These are phyloP conservation scores for Coenonympha arcania DNA, from an alignment of 2,888 invertebrate species.

Conservation along the genomic window DNA sequence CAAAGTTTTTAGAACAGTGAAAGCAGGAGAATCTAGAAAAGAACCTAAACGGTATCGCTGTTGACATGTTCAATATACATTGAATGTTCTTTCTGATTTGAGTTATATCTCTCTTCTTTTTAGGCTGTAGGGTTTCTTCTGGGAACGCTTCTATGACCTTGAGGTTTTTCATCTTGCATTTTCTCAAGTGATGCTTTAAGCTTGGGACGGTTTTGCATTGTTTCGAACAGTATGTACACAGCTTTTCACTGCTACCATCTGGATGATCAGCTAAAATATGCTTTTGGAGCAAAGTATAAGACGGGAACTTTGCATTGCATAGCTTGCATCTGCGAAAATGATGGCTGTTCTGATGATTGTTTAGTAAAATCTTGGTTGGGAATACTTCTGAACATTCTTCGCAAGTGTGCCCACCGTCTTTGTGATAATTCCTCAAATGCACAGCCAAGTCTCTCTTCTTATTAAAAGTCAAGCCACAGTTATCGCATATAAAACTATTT, in stretches of 20 bases:
- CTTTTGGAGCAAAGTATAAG: constrained; percentile 42
- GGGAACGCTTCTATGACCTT: constrained; percentile 25
- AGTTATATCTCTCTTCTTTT: constrained; percentile 45
- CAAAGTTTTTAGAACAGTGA: constrained; percentile 55
- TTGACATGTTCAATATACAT: constrained; percentile 61
- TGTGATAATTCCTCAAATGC: constrained; percentile 49
- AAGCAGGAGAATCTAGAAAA: constrained; percentile 59
- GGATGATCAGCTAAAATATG: constrained; percentile 50
- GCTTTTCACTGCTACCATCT: constrained; percentile 38
- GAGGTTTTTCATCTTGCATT: constrained; percentile 45
- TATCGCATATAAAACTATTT: constrained; percentile 50
- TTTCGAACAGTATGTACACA: constrained; percentile 51
- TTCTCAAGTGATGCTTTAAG: constrained; percentile 47
- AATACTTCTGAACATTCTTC: constrained; percentile 46
- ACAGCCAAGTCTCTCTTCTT: constrained; percentile 49
- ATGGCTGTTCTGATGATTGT: constrained; percentile 43
- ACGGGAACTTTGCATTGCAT: constrained; percentile 45
- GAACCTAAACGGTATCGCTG: constrained; percentile 60
- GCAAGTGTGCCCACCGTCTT: constrained; percentile 48
- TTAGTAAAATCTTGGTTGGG: constrained; percentile 34
- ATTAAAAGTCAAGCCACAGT: constrained; percentile 50
- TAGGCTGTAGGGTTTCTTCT: constrained; percentile 30
- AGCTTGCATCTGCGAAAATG: constrained; percentile 51
- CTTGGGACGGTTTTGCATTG: constrained; percentile 47
- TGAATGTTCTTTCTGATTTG: constrained; percentile 58